Percentiles rank a stretch among this genome's conserved stretches.
Conservation (phyloP, 2,797 vertebrate genomes). For the Nasua narica region DNA sequence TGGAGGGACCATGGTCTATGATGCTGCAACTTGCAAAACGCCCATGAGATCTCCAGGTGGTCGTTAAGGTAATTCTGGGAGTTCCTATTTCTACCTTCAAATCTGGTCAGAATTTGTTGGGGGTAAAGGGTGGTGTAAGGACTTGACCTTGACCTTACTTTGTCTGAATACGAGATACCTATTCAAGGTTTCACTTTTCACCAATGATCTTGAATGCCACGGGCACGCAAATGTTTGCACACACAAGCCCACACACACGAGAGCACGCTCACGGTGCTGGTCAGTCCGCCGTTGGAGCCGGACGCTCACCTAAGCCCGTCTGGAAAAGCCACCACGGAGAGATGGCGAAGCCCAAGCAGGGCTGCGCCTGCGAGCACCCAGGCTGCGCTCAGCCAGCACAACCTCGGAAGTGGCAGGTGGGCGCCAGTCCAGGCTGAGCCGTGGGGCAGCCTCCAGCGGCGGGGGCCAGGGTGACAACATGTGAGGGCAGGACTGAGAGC, state of each 20-base stretch:
- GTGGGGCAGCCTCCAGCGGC: fast-evolving
- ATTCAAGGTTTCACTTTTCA: not conserved
- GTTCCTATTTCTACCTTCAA: not conserved
- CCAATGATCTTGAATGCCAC: not conserved
- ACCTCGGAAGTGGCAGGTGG: not conserved
- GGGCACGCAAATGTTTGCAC: too few relatives aligned
- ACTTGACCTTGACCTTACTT: not conserved
- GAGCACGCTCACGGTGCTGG: not conserved
- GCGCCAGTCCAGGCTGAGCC: not conserved
- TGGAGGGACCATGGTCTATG: not conserved
- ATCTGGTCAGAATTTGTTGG: not conserved
- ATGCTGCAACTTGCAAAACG: too few relatives aligned
- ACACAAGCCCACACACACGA: too few relatives aligned
- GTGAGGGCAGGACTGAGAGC: not conserved
- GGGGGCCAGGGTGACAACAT: not conserved
- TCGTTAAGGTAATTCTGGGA: not conserved
- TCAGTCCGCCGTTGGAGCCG: too few relatives aligned
- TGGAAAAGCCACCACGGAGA: not conserved
- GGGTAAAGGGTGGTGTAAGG: not conserved
- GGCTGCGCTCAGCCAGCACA: not conserved
- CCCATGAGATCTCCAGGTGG: too few relatives aligned
- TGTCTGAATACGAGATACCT: too few relatives aligned
- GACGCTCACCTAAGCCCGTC: not conserved
- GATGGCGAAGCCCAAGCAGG: not conserved
- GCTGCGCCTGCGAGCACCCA: not conserved